phyloP scores from a whole-genome alignment of 2,888 invertebrate genomes.

The Cynaeus angustus region DNA sequence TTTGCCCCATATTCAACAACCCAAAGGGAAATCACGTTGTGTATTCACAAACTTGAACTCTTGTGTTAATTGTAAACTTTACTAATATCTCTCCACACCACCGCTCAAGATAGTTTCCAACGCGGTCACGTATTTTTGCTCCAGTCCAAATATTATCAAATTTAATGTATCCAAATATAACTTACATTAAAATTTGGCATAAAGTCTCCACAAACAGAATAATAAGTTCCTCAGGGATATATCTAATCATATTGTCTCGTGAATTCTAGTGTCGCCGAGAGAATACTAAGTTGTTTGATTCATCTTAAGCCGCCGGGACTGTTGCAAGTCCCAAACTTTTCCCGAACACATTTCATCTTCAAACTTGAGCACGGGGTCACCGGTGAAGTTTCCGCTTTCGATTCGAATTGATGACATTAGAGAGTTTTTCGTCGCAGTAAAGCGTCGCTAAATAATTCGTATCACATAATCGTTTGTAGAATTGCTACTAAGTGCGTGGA shows the following conservation, averaged over 20 bases:
- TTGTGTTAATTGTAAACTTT: conserved; percentile 27
- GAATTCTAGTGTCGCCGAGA: background rate
- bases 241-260: conserved; percentile 13
- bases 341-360: conserved; percentile 13
- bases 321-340: conserved; percentile 18
- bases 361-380: background rate
- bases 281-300: conserved; percentile 21
- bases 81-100: conserved; percentile 3
- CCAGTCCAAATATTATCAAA: conserved; percentile 12
- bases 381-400: conserved; percentile 9
- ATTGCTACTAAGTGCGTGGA: conserved; percentile 29
- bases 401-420: conserved; percentile 13
- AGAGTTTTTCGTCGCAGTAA: background rate
- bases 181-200: background rate
- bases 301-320: conserved; percentile 9
- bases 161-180: background rate
- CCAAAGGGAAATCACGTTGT: conserved; percentile 24
- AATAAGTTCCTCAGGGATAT: background rate
- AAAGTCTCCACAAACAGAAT: conserved; percentile 11
- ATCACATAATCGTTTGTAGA: conserved; percentile 19
- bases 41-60: conserved; percentile 4
- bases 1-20: background rate
- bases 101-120: background rate
- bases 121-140: conserved; percentile 1
- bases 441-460: conserved; percentile 9